phyloP scores from a whole-genome alignment of 1,140 invertebrate species.

The Diabrotica virgifera region DNA sequence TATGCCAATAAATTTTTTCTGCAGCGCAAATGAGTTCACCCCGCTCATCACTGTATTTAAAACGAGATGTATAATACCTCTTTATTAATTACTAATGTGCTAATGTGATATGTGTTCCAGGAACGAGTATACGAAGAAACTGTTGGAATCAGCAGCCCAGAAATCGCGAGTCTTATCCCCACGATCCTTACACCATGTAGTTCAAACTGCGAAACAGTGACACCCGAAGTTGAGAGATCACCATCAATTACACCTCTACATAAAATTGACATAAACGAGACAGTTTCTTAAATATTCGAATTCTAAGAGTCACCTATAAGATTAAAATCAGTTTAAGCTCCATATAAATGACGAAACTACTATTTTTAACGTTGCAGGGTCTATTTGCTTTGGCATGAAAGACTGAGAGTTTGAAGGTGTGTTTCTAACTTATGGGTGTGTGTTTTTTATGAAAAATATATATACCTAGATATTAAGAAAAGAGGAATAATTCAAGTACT shows the following conservation, averaged over 20 bases:
- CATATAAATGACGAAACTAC: constrained; percentile 18
- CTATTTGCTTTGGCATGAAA: no score
- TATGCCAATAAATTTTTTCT: no score
- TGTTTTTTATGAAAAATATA: constrained; percentile 11
- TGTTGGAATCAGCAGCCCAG: constrained; percentile 55
- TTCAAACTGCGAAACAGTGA: constrained; percentile 47
- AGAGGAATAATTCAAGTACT: no score
- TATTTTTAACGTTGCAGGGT: neutral
- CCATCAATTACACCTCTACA: constrained; percentile 51
- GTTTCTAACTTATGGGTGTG: no score
- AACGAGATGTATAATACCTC: neutral
- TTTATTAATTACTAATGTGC: neutral
- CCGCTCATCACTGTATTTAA: no score
- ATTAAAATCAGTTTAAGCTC: neutral
- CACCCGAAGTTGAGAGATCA: constrained; percentile 49
- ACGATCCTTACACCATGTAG: constrained; percentile 51
- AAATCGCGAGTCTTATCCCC: constrained; percentile 55
- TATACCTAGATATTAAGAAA: neutral
- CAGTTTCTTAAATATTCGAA: constrained; percentile 15
- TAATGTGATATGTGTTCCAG: constrained; percentile 48
- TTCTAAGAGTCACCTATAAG: constrained; percentile 26
- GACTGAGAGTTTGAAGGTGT: no score
- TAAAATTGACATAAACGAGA: constrained; percentile 25
- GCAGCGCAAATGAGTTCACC: no score
- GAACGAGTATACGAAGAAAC: constrained; percentile 53